phyloP scores from a whole-genome alignment of 2,113 vertebrate species.

The Empidonax traillii region DNA sequence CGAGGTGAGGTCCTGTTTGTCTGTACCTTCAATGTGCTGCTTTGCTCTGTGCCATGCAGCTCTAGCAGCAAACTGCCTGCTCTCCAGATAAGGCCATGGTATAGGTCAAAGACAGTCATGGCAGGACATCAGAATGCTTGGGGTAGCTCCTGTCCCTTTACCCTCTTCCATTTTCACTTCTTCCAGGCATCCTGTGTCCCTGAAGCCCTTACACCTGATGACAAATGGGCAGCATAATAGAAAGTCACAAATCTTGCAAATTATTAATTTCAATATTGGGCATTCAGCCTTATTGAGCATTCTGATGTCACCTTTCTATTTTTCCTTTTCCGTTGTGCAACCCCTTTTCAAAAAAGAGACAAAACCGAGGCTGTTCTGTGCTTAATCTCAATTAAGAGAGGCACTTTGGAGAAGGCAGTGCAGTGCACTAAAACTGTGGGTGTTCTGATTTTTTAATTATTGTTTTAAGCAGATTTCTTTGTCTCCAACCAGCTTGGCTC shows the following conservation, averaged over 20 bases:
- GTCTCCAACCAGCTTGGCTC: background rate
- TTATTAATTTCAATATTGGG: background rate
- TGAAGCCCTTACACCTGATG: background rate
- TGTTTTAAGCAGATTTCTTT: background rate
- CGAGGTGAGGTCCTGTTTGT: rapidly evolving
- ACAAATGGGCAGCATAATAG: background rate
- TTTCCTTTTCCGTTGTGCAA: background rate
- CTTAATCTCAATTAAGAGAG: background rate
- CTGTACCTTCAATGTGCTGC: background rate
- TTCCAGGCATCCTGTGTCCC: background rate
- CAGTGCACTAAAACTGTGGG: background rate
- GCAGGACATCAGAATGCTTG: background rate
- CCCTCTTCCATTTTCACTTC: background rate
- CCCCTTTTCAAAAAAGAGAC: background rate
- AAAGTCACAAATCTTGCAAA: background rate
- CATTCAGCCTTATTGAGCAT: background rate
- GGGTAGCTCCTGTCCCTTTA: background rate
- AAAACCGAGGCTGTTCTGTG: background rate
- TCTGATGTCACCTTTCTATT: background rate
- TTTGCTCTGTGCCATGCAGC: background rate
- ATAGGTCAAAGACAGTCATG: background rate
- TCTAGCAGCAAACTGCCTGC: background rate
- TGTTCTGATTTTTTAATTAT: background rate
- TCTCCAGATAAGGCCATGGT: background rate
- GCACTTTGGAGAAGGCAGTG: background rate